Evolutionary conservation across 2,888 invertebrate genomes (phyloP).

Genomic region (Leptarthrus brevirostris): DNA sequence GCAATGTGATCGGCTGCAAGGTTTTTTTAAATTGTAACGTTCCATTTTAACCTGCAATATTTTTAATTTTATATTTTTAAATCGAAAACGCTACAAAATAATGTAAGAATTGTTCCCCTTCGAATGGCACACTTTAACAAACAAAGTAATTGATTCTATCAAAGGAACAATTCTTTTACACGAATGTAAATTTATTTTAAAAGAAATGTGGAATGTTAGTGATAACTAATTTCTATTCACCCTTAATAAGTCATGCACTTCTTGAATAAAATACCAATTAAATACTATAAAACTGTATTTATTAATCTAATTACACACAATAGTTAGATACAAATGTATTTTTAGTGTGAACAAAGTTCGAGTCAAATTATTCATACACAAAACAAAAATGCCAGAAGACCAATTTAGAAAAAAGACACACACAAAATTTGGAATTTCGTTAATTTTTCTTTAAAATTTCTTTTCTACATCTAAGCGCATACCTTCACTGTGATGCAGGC

Average conservation of each 20-base stretch:
- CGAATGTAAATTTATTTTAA: too few relatives aligned
- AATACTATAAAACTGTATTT: not conserved
- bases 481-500: conserved; percentile 95
- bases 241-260: not conserved
- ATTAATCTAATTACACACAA: conserved; percentile 11
- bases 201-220: too few relatives aligned
- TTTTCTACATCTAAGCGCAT: conserved; percentile 64
- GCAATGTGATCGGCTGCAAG: too few relatives aligned
- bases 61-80: too few relatives aligned
- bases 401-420: conserved; percentile 43
- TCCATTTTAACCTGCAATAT: too few relatives aligned
- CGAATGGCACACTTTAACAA: too few relatives aligned
- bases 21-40: too few relatives aligned
- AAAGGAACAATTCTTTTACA: too few relatives aligned
- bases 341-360: conserved; percentile 29
- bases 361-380: conserved; percentile 33
- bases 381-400: conserved; percentile 55
- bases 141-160: too few relatives aligned
- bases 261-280: conserved; percentile 2
- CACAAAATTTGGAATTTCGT: conserved; percentile 40
- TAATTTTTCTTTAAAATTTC: conserved; percentile 56
- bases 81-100: too few relatives aligned
- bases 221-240: too few relatives aligned
- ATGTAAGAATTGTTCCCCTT: too few relatives aligned
- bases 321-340: not conserved